A percentile compares a stretch with the other conserved stretches of the same genome.
These are phyloP conservation scores for Brachyhypopomus gauderio DNA, from an alignment of 2,113 vertebrate genomes.

Conservation along the genomic window DNA sequence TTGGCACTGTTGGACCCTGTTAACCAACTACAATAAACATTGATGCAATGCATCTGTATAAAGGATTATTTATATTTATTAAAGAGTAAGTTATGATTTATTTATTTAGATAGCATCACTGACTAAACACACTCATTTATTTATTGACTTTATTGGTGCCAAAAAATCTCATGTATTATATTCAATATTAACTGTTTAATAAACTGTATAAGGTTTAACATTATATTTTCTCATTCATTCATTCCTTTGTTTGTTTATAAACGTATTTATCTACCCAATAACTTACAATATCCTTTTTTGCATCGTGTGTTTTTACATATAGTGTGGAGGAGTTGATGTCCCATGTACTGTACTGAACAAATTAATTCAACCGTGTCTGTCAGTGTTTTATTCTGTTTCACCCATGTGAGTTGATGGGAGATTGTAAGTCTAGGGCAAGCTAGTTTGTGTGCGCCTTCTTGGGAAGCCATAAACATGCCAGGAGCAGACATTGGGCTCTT, in stretches of 20 bases:
- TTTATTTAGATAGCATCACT: conserved; percentile 64
- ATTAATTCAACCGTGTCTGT: background rate
- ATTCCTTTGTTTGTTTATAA: too few relatives aligned
- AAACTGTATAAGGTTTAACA: conserved; percentile 50
- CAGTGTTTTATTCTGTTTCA: background rate
- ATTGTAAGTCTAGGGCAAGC: background rate
- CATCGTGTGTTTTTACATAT: too few relatives aligned
- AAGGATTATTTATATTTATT: conserved; percentile 64
- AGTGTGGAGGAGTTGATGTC: too few relatives aligned
- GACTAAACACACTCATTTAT: conserved; percentile 58
- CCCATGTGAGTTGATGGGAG: background rate
- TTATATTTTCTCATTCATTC: background rate
- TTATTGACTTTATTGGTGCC: conserved; percentile 65
- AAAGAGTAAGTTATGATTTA: conserved; percentile 66
- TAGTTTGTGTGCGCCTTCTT: background rate
- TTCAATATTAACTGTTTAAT: conserved; percentile 49
- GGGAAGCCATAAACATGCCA: background rate
- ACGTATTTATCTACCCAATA: too few relatives aligned
- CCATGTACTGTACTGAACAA: background rate
- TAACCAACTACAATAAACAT: conserved; percentile 60
- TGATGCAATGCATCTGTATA: conserved; percentile 69
- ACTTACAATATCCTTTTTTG: too few relatives aligned
- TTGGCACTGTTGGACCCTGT: conserved; percentile 57
- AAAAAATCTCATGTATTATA: conserved; percentile 62
- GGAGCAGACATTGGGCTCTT: background rate